These are phyloP conservation scores for Seriola rivoliana DNA, from an alignment of 2,113 vertebrate species.

Conservation along the genomic window DNA sequence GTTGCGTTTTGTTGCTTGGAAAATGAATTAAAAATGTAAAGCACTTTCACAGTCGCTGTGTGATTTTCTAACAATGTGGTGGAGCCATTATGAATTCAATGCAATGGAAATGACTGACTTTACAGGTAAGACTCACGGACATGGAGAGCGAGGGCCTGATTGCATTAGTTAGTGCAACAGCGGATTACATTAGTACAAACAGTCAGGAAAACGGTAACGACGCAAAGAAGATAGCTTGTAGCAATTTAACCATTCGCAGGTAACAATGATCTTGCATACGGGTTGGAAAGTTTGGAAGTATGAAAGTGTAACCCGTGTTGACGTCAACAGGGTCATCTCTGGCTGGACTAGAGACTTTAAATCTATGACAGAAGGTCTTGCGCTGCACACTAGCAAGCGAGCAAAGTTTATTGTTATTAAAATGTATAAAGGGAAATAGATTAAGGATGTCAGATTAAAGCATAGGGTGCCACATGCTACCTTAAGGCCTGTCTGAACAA, in stretches of 20 bases:
- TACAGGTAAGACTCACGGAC: neutral
- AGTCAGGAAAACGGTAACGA: neutral
- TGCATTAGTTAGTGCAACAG: neutral
- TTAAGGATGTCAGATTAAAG: too few relatives aligned
- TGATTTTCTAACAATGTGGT: conserved; percentile 3
- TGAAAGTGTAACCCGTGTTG: too few relatives aligned
- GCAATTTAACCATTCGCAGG: neutral
- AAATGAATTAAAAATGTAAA: conserved; percentile 41
- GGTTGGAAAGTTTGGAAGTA: too few relatives aligned
- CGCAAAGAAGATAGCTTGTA: neutral
- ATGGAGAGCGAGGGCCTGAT: neutral
- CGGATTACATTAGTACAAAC: neutral
- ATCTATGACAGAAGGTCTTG: too few relatives aligned
- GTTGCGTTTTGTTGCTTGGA: conserved; percentile 25
- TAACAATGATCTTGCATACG: neutral
- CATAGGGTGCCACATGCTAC: too few relatives aligned
- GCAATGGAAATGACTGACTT: neutral
- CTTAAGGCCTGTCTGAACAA: too few relatives aligned
- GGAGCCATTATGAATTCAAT: neutral
- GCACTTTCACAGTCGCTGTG: neutral
- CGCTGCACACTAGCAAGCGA: too few relatives aligned
- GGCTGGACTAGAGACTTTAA: too few relatives aligned
- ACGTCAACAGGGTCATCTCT: too few relatives aligned
- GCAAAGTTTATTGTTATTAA: too few relatives aligned
- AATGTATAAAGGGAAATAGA: too few relatives aligned